These are phyloP conservation scores for Himalopsyche phryganea DNA, from an alignment of 1,140 invertebrate genomes.

Conservation along the genomic window DNA sequence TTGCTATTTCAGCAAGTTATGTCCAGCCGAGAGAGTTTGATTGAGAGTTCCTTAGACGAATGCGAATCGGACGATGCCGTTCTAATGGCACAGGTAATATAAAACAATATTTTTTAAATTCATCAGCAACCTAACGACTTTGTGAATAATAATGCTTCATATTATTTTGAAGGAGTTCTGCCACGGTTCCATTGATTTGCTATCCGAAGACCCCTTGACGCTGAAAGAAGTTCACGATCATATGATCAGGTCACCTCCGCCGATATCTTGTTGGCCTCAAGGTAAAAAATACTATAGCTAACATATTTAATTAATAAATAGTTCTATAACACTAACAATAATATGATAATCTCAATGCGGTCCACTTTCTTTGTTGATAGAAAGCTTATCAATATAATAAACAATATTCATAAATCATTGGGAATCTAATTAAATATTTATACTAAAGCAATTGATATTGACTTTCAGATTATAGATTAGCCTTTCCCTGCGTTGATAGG, in stretches of 20 bases:
- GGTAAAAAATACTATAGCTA: too few species aligned
- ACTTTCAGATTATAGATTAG: too few species aligned
- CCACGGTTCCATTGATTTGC: slow-evolving; percentile 54
- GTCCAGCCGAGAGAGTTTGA: slow-evolving; percentile 71
- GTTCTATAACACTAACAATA: too few species aligned
- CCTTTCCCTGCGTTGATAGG: too few species aligned
- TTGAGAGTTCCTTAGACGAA: slow-evolving; percentile 65
- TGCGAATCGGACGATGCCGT: slow-evolving; percentile 72
- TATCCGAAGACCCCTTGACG: slow-evolving; percentile 65
- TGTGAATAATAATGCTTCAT: slow-evolving; percentile 13
- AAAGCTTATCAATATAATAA: too few species aligned
- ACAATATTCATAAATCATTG: too few species aligned
- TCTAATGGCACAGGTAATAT: slow-evolving; percentile 68
- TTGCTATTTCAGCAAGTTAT: slow-evolving; percentile 65
- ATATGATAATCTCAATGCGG: too few species aligned
- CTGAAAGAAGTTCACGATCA: slow-evolving; percentile 78
- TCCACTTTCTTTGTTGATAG: too few species aligned
- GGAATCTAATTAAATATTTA: too few species aligned
- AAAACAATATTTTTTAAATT: not conserved
- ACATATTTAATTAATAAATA: too few species aligned
- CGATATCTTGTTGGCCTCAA: slow-evolving; percentile 65
- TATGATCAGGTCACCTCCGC: slow-evolving; percentile 76
- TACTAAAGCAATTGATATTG: too few species aligned
- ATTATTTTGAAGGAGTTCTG: slow-evolving; percentile 60
- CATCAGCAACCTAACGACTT: too few species aligned